Conservation (phyloP, 2,888 invertebrate genomes). For the Rhagonycha fulva region DNA sequence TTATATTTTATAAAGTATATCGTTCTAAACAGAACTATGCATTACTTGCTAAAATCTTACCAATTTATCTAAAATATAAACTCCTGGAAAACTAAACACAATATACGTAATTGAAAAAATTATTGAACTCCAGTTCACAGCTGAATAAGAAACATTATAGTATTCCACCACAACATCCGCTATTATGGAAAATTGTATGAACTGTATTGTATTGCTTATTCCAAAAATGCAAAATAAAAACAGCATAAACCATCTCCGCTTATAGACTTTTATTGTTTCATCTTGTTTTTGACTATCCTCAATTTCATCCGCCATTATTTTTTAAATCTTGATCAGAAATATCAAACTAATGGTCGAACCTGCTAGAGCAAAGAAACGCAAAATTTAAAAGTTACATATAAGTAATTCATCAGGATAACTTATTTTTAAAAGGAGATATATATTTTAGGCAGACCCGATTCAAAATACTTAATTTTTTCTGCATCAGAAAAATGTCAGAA, state of each 20-base stretch:
- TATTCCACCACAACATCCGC: slow-evolving; percentile 78
- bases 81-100: slow-evolving; percentile 92
- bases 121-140: slow-evolving; percentile 95
- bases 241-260: slow-evolving; percentile 81
- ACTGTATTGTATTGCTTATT: slow-evolving; percentile 90
- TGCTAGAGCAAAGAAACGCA: background rate
- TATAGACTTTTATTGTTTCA: slow-evolving; percentile 48
- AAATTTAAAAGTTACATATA: no score
- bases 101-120: slow-evolving; percentile 95
- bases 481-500: no score
- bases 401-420: no score
- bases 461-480: no score
- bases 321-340: background rate
- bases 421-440: no score
- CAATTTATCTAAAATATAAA: slow-evolving; percentile 89
- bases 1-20: no score
- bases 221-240: slow-evolving; percentile 84
- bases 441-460: no score
- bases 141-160: slow-evolving; percentile 70
- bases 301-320: background rate
- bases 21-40: no score
- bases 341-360: background rate
- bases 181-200: slow-evolving; percentile 95
- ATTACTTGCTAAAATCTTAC: no score
- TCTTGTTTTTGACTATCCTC: background rate